Conservation (phyloP, 1,140 invertebrate species). For the Lamellibrachia luymesi region DNA sequence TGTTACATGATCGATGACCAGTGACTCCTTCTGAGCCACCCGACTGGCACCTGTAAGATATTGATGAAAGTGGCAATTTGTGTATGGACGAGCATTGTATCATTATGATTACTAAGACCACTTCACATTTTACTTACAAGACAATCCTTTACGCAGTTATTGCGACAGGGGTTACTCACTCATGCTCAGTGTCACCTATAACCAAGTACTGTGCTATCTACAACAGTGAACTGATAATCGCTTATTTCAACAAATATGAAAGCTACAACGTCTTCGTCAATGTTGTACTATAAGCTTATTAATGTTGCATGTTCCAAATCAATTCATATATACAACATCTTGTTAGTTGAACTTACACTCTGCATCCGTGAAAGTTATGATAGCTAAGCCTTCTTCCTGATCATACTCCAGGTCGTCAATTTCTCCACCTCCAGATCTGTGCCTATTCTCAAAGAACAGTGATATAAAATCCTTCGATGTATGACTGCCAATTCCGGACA, state of each 20-base stretch:
- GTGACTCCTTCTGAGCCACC: not conserved
- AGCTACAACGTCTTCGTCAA: too few species aligned
- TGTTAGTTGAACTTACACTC: not conserved
- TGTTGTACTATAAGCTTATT: not conserved
- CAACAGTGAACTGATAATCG: too few species aligned
- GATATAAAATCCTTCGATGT: not conserved
- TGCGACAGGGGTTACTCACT: too few species aligned
- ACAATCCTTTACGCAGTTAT: too few species aligned
- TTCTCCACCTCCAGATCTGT: conserved; percentile 12
- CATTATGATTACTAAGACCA: not conserved
- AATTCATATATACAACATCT: not conserved
- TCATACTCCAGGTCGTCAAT: not conserved
- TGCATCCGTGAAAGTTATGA: not conserved
- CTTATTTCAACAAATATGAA: too few species aligned
- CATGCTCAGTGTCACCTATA: too few species aligned
- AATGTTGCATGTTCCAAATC: not conserved
- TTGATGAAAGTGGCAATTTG: not conserved
- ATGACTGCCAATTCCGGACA: not conserved
- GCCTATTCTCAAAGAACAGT: conserved; percentile 16
- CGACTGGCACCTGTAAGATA: not conserved
- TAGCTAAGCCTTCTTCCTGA: not conserved
- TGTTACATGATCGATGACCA: not conserved
- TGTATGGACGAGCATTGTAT: not conserved
- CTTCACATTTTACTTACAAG: too few species aligned
- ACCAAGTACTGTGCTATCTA: too few species aligned